These are phyloP conservation scores for Ornithoptera priamus DNA, from an alignment of 2,888 invertebrate genomes.

Conservation along the genomic window DNA sequence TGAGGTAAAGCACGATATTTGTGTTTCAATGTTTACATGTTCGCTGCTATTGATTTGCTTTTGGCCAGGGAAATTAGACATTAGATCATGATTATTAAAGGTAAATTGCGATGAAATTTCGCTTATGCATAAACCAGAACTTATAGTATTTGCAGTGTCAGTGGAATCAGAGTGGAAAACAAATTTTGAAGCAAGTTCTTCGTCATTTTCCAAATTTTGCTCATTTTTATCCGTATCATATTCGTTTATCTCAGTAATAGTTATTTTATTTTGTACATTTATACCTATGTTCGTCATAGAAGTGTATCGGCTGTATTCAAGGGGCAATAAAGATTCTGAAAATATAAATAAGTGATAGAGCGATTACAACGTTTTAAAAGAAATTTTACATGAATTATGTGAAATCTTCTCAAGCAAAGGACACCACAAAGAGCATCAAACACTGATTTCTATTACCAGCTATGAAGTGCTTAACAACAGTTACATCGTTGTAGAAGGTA, in stretches of 20 bases:
- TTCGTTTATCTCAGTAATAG: conserved; percentile 20
- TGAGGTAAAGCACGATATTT: conserved; percentile 28
- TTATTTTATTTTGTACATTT: conserved; percentile 15
- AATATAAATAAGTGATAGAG: neutral
- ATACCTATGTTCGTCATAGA: neutral
- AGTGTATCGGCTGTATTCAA: conserved; percentile 9
- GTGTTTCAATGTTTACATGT: conserved; percentile 30
- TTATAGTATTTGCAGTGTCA: conserved; percentile 16
- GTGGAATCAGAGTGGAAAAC: conserved; percentile 6
- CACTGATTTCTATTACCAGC: too few relatives aligned
- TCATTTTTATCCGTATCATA: neutral
- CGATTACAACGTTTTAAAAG: neutral
- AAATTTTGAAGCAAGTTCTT: neutral
- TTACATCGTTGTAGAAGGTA: neutral
- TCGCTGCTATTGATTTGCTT: conserved; percentile 1
- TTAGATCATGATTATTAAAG: neutral
- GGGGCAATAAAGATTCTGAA: conserved; percentile 18
- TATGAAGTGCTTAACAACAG: neutral
- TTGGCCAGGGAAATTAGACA: conserved; percentile 6
- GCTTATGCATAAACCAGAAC: conserved; percentile 7
- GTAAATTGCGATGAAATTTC: conserved; percentile 17
- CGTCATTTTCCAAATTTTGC: conserved; percentile 1
- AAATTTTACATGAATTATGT: too few relatives aligned
- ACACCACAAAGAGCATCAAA: too few relatives aligned
- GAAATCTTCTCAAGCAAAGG: too few relatives aligned